These are phyloP conservation scores for Lasioglossum pauxillum DNA, from an alignment of 2,888 invertebrate species.

Conservation along the genomic window DNA sequence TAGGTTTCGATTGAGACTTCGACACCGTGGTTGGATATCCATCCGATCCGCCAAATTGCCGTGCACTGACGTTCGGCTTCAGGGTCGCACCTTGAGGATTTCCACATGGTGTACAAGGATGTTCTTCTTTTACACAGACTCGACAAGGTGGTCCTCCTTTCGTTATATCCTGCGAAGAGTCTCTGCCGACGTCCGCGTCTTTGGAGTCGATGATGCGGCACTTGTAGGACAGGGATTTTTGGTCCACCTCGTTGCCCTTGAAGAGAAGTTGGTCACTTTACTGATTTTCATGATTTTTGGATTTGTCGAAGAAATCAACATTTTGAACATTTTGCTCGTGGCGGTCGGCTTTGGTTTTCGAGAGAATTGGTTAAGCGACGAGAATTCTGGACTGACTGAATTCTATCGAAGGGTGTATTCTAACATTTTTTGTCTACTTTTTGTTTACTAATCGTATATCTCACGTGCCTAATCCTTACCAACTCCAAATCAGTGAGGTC, in stretches of 20 bases:
- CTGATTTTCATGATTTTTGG: no score
- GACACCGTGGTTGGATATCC: not conserved
- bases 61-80: slow-evolving; percentile 28
- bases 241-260: slow-evolving; percentile 63
- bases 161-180: slow-evolving; percentile 52
- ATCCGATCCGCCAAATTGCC: not conserved
- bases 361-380: no score
- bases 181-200: slow-evolving; percentile 57
- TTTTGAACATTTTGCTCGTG: no score
- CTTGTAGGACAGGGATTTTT: slow-evolving; percentile 70
- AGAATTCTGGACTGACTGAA: no score
- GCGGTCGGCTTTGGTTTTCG: no score
- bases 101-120: slow-evolving; percentile 70
- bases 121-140: slow-evolving; percentile 58
- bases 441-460: no score
- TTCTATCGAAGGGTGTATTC: no score
- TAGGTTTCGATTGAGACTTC: slow-evolving; percentile 1
- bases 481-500: no score
- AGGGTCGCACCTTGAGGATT: slow-evolving; percentile 19
- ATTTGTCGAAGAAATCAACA: no score
- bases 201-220: slow-evolving; percentile 72
- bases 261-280: slow-evolving; percentile 35
- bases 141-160: slow-evolving; percentile 34
- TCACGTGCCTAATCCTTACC: no score
- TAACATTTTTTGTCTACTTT: no score